These are phyloP conservation scores for Plagiodera versicolora DNA, from an alignment of 2,888 invertebrate genomes.

Conservation along the genomic window DNA sequence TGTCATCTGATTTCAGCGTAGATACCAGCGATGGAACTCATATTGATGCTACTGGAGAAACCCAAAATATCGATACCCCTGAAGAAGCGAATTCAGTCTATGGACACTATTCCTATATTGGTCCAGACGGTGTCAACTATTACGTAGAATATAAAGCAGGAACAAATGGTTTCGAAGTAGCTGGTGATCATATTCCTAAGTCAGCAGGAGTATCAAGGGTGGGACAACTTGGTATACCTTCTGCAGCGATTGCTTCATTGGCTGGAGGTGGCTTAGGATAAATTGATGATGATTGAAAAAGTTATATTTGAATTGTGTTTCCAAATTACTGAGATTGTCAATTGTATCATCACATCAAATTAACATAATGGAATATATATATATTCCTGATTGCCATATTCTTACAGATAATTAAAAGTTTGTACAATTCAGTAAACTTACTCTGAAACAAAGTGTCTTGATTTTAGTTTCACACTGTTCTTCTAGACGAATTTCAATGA, in stretches of 20 bases:
- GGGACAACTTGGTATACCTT: slow-evolving; percentile 47
- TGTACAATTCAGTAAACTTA: no score
- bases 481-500: no score
- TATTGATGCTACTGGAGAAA: slow-evolving; percentile 55
- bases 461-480: no score
- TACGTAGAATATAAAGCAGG: slow-evolving; percentile 60
- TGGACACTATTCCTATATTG: slow-evolving; percentile 62
- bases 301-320: no score
- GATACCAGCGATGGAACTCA: slow-evolving; percentile 60
- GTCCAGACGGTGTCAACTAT: slow-evolving; percentile 59
- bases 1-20: slow-evolving; percentile 25
- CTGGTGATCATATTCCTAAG: slow-evolving; percentile 45
- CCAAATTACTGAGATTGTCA: no score
- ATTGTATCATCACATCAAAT: no score
- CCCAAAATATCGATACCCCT: slow-evolving; percentile 56
- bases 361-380: no score
- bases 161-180: slow-evolving; percentile 59
- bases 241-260: slow-evolving; percentile 46
- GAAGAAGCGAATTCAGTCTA: slow-evolving; percentile 56
- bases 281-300: no score
- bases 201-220: slow-evolving; percentile 40
- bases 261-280: slow-evolving; percentile 45
- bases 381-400: no score
- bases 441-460: no score
- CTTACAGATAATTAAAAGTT: no score